phyloP scores from a whole-genome alignment of 1,140 invertebrate species.

The Oryzaephilus surinamensis region DNA sequence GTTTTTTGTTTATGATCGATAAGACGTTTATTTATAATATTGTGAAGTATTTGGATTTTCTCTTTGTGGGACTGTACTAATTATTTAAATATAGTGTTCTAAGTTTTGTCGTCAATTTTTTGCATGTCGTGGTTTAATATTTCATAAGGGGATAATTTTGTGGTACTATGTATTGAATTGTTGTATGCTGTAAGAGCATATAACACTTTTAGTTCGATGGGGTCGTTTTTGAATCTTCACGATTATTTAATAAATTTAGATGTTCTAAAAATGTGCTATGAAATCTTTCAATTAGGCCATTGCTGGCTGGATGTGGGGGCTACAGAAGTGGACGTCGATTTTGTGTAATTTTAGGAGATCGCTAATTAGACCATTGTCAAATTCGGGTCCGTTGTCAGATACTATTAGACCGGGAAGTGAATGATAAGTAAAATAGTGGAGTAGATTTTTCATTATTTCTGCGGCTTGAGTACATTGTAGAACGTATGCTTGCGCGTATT shows the following conservation, averaged over 20 bases:
- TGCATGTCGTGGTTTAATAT: neutral
- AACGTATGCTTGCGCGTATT: conserved; percentile 13
- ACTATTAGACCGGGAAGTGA: conserved; percentile 7
- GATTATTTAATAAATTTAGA: conserved; percentile 2
- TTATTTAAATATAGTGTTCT: neutral
- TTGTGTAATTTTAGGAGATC: conserved; percentile 12
- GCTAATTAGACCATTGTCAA: conserved; percentile 8
- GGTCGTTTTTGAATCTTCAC: neutral
- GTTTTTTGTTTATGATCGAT: neutral
- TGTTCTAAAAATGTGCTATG: conserved; percentile 15
- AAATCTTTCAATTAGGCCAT: conserved; percentile 13
- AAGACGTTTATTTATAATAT: no score
- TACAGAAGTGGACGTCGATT: conserved; percentile 13
- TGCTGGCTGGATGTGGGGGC: conserved; percentile 7
- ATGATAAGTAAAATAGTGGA: conserved; percentile 10
- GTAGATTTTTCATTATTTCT: conserved; percentile 5
- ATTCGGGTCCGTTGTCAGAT: conserved; percentile 10
- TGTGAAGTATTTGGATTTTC: neutral
- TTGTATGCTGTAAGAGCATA: neutral
- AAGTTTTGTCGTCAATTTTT: neutral
- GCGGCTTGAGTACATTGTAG: conserved; percentile 1
- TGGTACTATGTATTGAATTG: neutral
- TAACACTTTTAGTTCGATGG: neutral
- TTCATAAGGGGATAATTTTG: neutral
- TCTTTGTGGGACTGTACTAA: neutral